phyloP scores from a whole-genome alignment of 1,140 invertebrate genomes.

The Brachionus koreanus region DNA sequence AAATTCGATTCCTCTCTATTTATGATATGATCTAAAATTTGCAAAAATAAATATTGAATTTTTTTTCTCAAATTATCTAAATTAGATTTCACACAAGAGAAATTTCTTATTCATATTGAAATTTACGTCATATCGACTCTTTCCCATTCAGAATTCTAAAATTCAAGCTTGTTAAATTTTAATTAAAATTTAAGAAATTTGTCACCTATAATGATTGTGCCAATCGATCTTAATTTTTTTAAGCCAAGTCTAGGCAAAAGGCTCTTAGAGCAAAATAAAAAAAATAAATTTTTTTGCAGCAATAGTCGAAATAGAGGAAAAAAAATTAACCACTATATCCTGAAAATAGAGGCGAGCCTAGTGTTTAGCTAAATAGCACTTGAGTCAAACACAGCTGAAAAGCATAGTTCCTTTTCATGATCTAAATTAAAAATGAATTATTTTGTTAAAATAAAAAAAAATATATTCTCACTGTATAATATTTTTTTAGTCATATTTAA shows the following conservation, averaged over 20 bases:
- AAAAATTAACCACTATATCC: background rate
- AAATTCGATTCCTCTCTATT: background rate
- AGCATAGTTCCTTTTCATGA: background rate
- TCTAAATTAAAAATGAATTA: background rate
- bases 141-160: background rate
- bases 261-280: background rate
- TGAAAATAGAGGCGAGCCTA: background rate
- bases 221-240: background rate
- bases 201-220: background rate
- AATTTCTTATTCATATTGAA: background rate
- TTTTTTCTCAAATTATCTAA: constrained; percentile 12
- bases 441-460: background rate
- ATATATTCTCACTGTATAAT: too few species aligned
- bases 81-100: constrained; percentile 24
- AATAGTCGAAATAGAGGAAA: background rate
- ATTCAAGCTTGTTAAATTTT: constrained; percentile 9
- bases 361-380: background rate
- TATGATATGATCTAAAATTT: background rate
- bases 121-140: background rate
- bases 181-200: background rate
- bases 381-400: background rate
- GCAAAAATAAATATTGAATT: constrained; percentile 23
- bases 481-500: background rate
- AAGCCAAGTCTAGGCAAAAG: background rate
- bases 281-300: background rate